phyloP scores from a whole-genome alignment of 2,888 invertebrate species.

The Drosophila affinis region DNA sequence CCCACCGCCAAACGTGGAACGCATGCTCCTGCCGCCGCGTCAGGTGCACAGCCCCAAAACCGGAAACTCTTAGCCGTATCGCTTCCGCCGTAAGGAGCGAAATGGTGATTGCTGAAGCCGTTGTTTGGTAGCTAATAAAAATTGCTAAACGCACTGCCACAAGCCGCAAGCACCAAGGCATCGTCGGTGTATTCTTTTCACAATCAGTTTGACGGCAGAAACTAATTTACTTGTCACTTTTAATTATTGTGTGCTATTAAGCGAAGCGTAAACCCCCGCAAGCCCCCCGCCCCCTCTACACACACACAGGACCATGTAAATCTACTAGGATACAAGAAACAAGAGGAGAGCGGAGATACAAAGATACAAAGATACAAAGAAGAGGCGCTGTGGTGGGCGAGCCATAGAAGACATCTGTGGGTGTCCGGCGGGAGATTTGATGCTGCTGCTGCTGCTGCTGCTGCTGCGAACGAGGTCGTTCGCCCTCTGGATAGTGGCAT shows the following conservation, averaged over 20 bases:
- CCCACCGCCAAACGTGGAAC: background rate
- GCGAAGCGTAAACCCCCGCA: conserved; percentile 54
- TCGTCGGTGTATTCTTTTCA: conserved; percentile 16
- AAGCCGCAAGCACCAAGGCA: no score
- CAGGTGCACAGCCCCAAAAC: conserved; percentile 53
- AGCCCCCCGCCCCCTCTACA: conserved; percentile 1
- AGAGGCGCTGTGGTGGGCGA: background rate
- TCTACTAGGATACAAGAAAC: background rate
- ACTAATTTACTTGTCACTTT: conserved; percentile 79
- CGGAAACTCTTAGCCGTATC: conserved; percentile 38
- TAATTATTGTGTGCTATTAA: conserved; percentile 71
- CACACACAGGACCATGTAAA: conserved; percentile 18
- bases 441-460: conserved; percentile 5
- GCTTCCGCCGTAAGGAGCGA: conserved; percentile 7
- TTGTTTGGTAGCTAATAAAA: conserved; percentile 47
- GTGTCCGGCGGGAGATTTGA: background rate
- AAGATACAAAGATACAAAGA: background rate
- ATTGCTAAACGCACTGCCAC: conserved; percentile 50
- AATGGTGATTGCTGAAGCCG: conserved; percentile 23
- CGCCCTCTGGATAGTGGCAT: conserved; percentile 58
- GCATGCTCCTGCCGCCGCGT: conserved; percentile 6
- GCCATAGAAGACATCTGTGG: background rate
- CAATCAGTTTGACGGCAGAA: conserved; percentile 52
- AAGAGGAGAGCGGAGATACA: background rate
- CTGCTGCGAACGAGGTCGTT: background rate